A percentile compares a stretch with the other conserved stretches of the same genome.
phyloP scores from a whole-genome alignment of 2,113 vertebrate genomes.

The Prinia subflava region DNA sequence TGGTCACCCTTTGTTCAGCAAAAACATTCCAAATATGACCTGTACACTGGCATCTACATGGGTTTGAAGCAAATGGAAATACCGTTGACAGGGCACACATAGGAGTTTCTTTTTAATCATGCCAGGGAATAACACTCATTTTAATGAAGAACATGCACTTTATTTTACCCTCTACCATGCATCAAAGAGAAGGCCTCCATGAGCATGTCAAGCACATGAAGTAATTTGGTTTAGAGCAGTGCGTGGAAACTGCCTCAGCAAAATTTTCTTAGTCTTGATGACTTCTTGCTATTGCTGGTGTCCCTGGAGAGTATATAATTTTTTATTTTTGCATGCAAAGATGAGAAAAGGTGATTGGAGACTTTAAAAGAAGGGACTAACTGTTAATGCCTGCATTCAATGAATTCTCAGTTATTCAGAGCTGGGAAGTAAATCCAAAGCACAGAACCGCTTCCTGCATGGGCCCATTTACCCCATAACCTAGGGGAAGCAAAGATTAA shows the following conservation, averaged over 20 bases:
- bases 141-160: neutral
- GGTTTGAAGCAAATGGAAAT: neutral
- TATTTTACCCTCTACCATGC: neutral
- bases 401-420: neutral
- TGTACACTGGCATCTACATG: neutral
- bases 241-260: slow-evolving; percentile 20
- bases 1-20: neutral
- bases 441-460: neutral
- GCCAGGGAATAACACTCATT: neutral
- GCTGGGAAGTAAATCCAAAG: neutral
- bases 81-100: neutral
- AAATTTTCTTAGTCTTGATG: neutral
- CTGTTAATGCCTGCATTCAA: neutral
- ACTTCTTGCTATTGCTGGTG: neutral
- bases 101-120: neutral
- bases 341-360: neutral
- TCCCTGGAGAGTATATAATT: neutral
- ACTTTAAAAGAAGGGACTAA: neutral
- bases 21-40: neutral
- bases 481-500: neutral
- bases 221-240: neutral
- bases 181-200: neutral
- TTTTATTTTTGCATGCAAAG: neutral
- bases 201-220: neutral
- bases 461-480: neutral